These are phyloP conservation scores for Parelbella ahira DNA, from an alignment of 2,888 invertebrate genomes.

Conservation along the genomic window DNA sequence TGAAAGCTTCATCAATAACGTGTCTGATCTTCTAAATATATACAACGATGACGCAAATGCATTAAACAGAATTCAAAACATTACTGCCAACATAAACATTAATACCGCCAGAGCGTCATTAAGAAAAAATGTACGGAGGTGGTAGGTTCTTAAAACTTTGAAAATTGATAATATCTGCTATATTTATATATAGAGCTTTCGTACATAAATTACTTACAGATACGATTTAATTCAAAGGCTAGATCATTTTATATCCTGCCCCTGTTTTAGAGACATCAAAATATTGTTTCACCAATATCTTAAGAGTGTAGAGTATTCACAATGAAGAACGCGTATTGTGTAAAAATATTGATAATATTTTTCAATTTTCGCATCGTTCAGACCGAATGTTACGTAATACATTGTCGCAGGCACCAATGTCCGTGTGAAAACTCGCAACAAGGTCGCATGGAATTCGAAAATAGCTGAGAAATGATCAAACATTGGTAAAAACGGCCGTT, in stretches of 20 bases:
- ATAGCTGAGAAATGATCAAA: slow-evolving; percentile 66
- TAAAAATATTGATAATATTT: too few species aligned
- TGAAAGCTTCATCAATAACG: slow-evolving; percentile 44
- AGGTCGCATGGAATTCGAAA: slow-evolving; percentile 70
- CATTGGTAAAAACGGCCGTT: slow-evolving; percentile 71
- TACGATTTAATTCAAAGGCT: background rate
- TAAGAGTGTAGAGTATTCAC: too few species aligned
- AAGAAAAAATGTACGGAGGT: slow-evolving; percentile 27
- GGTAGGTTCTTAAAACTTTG: slow-evolving; percentile 20
- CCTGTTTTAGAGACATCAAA: background rate
- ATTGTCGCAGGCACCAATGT: slow-evolving; percentile 60
- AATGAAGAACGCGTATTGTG: too few species aligned
- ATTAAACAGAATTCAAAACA: slow-evolving; percentile 31
- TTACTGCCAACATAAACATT: too few species aligned
- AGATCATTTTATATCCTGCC: background rate
- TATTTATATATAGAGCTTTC: too few species aligned
- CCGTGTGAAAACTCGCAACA: slow-evolving; percentile 53
- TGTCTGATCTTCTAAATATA: slow-evolving; percentile 46
- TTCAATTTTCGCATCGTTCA: too few species aligned
- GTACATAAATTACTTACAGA: too few species aligned
- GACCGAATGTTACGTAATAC: slow-evolving; percentile 50
- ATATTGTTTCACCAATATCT: too few species aligned
- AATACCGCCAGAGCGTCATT: slow-evolving; percentile 14
- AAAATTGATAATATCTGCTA: slow-evolving; percentile 4
- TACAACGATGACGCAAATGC: slow-evolving; percentile 52